Evolutionary conservation across 2,888 invertebrate genomes (phyloP).

Genomic region (Byasa hedistus): DNA sequence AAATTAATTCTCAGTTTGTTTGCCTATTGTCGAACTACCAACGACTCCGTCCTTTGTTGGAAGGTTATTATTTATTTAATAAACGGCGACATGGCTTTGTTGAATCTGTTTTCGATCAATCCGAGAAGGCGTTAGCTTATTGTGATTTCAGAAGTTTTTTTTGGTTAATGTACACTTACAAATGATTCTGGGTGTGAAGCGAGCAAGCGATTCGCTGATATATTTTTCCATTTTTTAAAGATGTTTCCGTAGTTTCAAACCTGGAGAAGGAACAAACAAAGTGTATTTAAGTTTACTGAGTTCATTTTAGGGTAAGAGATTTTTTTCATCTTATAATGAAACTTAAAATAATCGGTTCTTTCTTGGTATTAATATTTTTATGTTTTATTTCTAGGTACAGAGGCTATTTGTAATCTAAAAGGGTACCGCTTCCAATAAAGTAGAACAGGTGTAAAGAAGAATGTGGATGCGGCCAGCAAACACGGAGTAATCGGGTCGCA

Average conservation of each 20-base stretch:
- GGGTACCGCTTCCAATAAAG: conserved; percentile 39
- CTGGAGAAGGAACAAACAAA: too few species aligned
- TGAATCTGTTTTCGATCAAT: conserved; percentile 57
- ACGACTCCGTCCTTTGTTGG: conserved; percentile 59
- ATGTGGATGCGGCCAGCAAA: conserved; percentile 42
- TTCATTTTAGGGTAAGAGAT: too few species aligned
- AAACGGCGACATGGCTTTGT: conserved; percentile 67
- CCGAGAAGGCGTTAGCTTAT: conserved; percentile 52
- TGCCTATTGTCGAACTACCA: conserved; percentile 70
- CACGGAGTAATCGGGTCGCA: conserved; percentile 75
- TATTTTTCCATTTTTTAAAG: not conserved
- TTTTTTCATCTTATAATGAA: too few species aligned
- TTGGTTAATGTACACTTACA: conserved; percentile 34
- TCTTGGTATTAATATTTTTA: too few species aligned
- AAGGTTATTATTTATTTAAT: conserved; percentile 76
- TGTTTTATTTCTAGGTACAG: not conserved
- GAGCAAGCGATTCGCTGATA: not conserved
- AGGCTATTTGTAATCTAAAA: conserved; percentile 5
- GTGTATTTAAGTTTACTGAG: too few species aligned
- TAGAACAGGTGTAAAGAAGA: conserved; percentile 68
- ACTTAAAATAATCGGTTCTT: too few species aligned
- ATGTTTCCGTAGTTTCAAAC: too few species aligned
- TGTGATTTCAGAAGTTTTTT: conserved; percentile 40
- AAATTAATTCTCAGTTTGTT: conserved; percentile 77
- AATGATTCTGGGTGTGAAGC: conserved; percentile 23